Percentiles rank a stretch among this genome's conserved stretches.
Evolutionary conservation across 1,140 invertebrate species (phyloP).

Genomic region (Heliconius nattereri): DNA sequence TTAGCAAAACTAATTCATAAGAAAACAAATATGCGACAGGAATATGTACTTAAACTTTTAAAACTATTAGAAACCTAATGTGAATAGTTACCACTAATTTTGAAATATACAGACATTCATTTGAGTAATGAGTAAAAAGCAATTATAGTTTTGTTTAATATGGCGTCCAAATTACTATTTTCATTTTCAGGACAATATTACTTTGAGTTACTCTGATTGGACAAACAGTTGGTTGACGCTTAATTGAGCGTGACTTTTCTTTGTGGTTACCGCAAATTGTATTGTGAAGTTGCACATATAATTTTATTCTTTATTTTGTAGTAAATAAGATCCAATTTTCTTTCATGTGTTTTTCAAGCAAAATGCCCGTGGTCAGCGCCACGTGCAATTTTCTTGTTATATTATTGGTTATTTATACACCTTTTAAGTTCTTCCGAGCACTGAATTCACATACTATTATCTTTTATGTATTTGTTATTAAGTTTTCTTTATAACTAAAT

Average conservation of each 20-base stretch:
- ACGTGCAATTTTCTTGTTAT: conserved; percentile 37
- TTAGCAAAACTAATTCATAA: background rate
- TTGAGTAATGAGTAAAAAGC: background rate
- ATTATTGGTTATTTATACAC: conserved; percentile 27
- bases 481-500: too few relatives aligned
- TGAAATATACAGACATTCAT: conserved; percentile 1
- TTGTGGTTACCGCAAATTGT: conserved; percentile 26
- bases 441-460: conserved; percentile 1
- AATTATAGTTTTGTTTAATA: conserved; percentile 8
- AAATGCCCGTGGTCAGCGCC: conserved; percentile 10
- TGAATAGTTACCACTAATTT: background rate
- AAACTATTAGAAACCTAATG: background rate
- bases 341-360: conserved; percentile 5
- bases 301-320: conserved; percentile 16
- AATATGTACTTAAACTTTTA: background rate
- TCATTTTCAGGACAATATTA: conserved; percentile 21
- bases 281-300: background rate
- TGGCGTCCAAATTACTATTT: conserved; percentile 7
- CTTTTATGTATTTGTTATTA: conserved; percentile 5
- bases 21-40: background rate
- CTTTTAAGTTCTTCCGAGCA: conserved; percentile 18
- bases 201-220: conserved; percentile 30
- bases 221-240: conserved; percentile 29
- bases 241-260: conserved; percentile 34
- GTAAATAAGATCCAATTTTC: conserved; percentile 17